Percentiles rank a stretch among this genome's conserved stretches.
Evolutionary conservation across 2,113 vertebrate species (phyloP).

Genomic region (Callipepla squamata): DNA sequence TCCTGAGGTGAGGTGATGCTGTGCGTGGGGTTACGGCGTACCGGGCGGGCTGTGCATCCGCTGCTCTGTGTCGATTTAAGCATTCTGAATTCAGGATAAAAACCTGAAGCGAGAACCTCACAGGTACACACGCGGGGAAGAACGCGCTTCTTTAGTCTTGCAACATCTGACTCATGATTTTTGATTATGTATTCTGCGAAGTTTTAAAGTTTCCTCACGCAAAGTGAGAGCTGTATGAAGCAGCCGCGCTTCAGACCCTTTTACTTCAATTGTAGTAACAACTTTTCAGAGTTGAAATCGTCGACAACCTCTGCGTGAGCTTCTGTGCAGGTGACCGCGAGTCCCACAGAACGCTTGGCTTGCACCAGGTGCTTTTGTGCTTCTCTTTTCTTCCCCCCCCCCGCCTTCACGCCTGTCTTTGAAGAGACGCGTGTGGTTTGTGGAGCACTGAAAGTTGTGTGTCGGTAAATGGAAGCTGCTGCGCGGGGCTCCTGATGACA

Average conservation of each 20-base stretch:
- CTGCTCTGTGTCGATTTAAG: conserved; percentile 16
- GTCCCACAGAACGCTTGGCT: conserved; percentile 76
- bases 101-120: conserved; percentile 55
- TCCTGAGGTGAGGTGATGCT: not conserved
- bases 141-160: conserved; percentile 67
- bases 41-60: not conserved
- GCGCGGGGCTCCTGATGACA: conserved; percentile 59
- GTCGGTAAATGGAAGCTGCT: conserved; percentile 78
- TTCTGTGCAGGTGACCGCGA: conserved; percentile 83
- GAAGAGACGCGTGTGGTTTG: conserved; percentile 78
- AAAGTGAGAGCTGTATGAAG: conserved; percentile 75
- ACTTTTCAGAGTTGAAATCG: conserved; percentile 85
- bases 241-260: conserved; percentile 72
- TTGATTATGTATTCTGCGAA: conserved; percentile 73
- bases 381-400: conserved; percentile 36
- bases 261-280: conserved; percentile 80
- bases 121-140: conserved; percentile 60
- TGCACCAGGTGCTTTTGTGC: conserved; percentile 78
- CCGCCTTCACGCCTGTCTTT: conserved; percentile 75
- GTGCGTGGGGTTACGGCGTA: not conserved
- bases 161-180: conserved; percentile 74
- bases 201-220: conserved; percentile 78
- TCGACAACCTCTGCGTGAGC: conserved; percentile 82
- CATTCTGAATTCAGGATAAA: conserved; percentile 55
- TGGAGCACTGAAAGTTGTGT: conserved; percentile 76